Evolutionary conservation across 2,888 invertebrate species (phyloP), one percentile per base, ranked within the genome.

Genomic region (Pantelozetes paolii): DNA sequence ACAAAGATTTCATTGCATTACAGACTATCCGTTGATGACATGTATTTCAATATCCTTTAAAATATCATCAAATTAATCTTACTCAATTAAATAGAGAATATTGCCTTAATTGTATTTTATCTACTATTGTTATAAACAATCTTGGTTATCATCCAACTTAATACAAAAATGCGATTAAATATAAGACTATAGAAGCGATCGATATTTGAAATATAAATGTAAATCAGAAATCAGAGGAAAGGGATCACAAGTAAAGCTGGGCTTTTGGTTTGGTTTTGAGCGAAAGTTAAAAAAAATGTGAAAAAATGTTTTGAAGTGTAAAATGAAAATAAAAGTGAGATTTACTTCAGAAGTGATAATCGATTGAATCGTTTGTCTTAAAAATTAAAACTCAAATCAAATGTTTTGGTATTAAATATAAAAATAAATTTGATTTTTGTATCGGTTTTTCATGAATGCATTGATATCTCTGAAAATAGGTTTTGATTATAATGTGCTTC

Each of bases 121-220:
- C n/a, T n/a, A n/a, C n/a, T n/a, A n/a, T n/a, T n/a, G n/a, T n/a
- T n/a, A n/a, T n/a, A n/a, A n/a, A n/a, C n/a, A n/a, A n/a, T n/a
- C n/a, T n/a, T n/a, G n/a, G n/a, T n/a, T n/a, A n/a, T n/a, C n/a
- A n/a, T n/a, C n/a, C n/a, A n/a, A n/a, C n/a, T n/a, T n/a, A n/a
- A n/a, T n/a, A n/a, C n/a, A n/a, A n/a, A n/a, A n/a, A n/a, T n/a
- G n/a, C n/a, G n/a, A n/a, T 11, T 20, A 30, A 30, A 57, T 18
- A 57, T 23, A 30, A 13, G 57, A 30, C 30, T 57, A 30, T 1
- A 13, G 28, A 57, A 57, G 28, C 36, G 64, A 40, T 64, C 40
- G 64, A 40, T 64, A 64, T 36, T 64, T 40, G 11, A 40, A 20
- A 64, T 64, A 40, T 36, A 62, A 64, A 64, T 64, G 64, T 64